Conservation (phyloP, 1,140 invertebrate species). For the Ceratina calcarata region DNA sequence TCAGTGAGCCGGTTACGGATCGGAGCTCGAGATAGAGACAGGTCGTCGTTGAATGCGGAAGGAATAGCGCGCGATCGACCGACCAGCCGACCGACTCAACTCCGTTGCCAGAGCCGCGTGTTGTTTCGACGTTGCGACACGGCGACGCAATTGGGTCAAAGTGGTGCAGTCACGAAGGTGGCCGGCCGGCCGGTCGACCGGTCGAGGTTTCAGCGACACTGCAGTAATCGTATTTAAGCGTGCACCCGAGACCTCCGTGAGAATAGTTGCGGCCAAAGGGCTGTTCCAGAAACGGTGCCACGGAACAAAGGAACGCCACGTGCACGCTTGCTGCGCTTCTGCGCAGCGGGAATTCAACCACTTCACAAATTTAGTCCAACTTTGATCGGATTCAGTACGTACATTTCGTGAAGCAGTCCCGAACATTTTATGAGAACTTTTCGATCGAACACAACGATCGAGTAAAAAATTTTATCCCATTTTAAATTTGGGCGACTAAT, state of each 20-base stretch:
- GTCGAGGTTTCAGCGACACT: slow-evolving; percentile 50
- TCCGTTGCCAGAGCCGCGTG: slow-evolving; percentile 7
- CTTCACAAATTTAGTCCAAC: background rate
- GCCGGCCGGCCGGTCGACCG: background rate
- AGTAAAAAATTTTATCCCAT: too few relatives aligned
- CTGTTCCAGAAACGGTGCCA: slow-evolving; percentile 65
- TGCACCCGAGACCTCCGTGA: slow-evolving; percentile 34
- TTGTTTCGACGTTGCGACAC: slow-evolving; percentile 42
- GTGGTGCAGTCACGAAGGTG: slow-evolving; percentile 56
- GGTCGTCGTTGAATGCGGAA: slow-evolving; percentile 53
- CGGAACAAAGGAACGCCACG: slow-evolving; percentile 72
- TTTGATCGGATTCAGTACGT: too few relatives aligned
- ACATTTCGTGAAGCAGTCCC: too few relatives aligned
- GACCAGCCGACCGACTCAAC: background rate
- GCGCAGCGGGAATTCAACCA: slow-evolving; percentile 26
- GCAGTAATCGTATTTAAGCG: slow-evolving; percentile 55
- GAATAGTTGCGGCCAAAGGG: slow-evolving; percentile 57
- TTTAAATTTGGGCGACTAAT: too few relatives aligned
- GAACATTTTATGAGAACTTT: too few relatives aligned
- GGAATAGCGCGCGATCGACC: slow-evolving; percentile 24
- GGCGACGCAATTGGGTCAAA: slow-evolving; percentile 58
- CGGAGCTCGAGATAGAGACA: background rate
- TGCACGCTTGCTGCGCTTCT: slow-evolving; percentile 47
- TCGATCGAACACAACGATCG: too few relatives aligned
- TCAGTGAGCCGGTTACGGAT: slow-evolving; percentile 18